A percentile compares a stretch with the other conserved stretches of the same genome.
Evolutionary conservation across 2,797 vertebrate genomes (phyloP).

Genomic region (Holocentrus rufus): DNA sequence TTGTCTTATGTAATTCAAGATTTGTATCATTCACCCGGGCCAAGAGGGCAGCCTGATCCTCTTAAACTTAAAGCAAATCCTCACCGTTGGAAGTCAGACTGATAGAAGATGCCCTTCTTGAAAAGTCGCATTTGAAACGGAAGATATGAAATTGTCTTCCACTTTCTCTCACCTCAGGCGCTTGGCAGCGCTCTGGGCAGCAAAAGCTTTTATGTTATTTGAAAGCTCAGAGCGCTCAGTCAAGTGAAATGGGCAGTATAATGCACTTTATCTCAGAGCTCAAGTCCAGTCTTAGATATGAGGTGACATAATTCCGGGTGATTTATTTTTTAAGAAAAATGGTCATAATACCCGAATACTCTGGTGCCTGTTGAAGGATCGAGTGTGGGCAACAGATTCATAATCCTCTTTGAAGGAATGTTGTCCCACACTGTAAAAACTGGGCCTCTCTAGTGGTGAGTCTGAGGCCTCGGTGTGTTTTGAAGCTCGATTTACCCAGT

Average conservation of each 20-base stretch:
- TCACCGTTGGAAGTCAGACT: constrained; percentile 18
- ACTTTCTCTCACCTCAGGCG: constrained; percentile 11
- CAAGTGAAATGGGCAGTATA: constrained; percentile 59
- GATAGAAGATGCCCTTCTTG: constrained; percentile 14
- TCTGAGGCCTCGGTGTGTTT: neutral
- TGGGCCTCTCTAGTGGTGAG: neutral
- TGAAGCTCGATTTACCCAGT: neutral
- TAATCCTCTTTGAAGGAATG: constrained; percentile 39
- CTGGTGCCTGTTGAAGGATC: constrained; percentile 33
- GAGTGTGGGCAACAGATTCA: constrained; percentile 22
- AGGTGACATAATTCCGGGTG: constrained; percentile 47
- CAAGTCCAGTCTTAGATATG: constrained; percentile 45
- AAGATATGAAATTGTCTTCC: constrained; percentile 34
- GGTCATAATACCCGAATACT: constrained; percentile 33
- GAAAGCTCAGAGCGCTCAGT: constrained; percentile 53
- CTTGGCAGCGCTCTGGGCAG: constrained; percentile 42
- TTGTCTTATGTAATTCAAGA: constrained; percentile 38
- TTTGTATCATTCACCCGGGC: constrained; percentile 42
- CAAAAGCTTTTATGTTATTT: constrained; percentile 47
- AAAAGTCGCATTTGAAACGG: constrained; percentile 36
- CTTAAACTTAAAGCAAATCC: constrained; percentile 43
- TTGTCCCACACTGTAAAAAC: neutral
- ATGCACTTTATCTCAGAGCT: constrained; percentile 41
- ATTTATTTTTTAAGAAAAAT: constrained; percentile 56
- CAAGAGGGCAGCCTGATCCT: constrained; percentile 51